Evolutionary conservation across 2,797 vertebrate species (phyloP).

Genomic region (Numenius phaeopus): DNA sequence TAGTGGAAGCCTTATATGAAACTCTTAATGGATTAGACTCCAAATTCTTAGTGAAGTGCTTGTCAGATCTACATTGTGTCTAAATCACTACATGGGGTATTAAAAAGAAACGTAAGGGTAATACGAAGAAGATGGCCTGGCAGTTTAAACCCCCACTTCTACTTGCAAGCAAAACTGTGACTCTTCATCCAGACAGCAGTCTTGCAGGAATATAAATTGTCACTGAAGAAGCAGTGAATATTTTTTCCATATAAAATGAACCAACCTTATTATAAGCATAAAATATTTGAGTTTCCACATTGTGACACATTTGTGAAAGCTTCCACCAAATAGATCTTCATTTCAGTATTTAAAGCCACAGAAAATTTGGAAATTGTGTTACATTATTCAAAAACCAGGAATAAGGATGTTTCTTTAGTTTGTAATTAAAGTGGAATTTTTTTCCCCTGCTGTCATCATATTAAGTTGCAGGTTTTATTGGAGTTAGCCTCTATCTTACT

Average conservation of each 20-base stretch:
- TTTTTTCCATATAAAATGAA: background rate
- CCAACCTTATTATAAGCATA: background rate
- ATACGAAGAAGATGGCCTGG: background rate
- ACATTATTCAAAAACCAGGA: background rate
- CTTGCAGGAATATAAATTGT: background rate
- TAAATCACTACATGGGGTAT: background rate
- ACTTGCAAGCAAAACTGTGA: background rate
- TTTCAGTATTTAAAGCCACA: background rate
- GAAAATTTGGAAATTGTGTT: background rate
- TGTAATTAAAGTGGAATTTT: background rate
- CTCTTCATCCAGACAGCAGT: background rate
- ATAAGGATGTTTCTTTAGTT: background rate
- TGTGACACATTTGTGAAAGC: background rate
- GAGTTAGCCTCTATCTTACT: background rate
- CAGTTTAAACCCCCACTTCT: background rate
- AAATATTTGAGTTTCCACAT: background rate
- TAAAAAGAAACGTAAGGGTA: background rate
- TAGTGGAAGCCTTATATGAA: background rate
- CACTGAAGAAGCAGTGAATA: background rate
- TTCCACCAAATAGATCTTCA: background rate
- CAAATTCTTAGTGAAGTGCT: background rate
- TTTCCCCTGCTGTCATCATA: background rate
- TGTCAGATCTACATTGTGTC: background rate
- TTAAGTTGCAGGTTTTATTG: background rate
- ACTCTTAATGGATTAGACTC: background rate